phyloP scores from a whole-genome alignment of 2,113 vertebrate species.

The Cnemophilus loriae region DNA sequence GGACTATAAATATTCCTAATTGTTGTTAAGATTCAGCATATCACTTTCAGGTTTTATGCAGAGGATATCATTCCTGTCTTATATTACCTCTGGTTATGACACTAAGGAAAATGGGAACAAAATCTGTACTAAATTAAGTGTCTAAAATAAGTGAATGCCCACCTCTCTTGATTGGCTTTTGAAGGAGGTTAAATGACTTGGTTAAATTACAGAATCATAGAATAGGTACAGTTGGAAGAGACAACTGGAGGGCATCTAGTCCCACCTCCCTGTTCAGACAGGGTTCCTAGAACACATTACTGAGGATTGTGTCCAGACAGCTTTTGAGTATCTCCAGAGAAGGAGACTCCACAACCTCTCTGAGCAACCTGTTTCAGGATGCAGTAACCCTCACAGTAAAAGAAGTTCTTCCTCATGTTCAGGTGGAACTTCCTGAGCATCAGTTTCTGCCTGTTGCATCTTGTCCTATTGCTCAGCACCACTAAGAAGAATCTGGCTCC shows the following conservation, averaged over 20 bases:
- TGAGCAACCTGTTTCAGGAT: background rate
- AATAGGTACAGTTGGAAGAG: background rate
- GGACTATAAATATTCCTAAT: background rate
- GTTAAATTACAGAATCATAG: background rate
- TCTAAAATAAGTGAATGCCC: background rate
- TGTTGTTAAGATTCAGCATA: background rate
- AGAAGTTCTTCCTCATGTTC: background rate
- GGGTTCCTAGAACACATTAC: background rate
- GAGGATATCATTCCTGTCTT: background rate
- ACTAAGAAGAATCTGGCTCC: background rate
- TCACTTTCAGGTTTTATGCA: background rate
- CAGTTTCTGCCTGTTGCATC: background rate
- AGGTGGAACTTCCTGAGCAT: background rate
- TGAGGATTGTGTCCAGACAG: background rate
- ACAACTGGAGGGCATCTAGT: background rate
- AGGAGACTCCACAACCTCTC: background rate
- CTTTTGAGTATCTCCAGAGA: background rate
- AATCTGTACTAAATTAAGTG: background rate
- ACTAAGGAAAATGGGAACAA: background rate
- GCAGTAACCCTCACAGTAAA: background rate
- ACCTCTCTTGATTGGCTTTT: background rate
- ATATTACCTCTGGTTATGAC: background rate
- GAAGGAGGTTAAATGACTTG: background rate
- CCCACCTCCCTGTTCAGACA: background rate
- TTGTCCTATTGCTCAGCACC: background rate